These are phyloP conservation scores for Pyxicephalus adspersus DNA, from an alignment of 2,113 vertebrate genomes.

Conservation along the genomic window DNA sequence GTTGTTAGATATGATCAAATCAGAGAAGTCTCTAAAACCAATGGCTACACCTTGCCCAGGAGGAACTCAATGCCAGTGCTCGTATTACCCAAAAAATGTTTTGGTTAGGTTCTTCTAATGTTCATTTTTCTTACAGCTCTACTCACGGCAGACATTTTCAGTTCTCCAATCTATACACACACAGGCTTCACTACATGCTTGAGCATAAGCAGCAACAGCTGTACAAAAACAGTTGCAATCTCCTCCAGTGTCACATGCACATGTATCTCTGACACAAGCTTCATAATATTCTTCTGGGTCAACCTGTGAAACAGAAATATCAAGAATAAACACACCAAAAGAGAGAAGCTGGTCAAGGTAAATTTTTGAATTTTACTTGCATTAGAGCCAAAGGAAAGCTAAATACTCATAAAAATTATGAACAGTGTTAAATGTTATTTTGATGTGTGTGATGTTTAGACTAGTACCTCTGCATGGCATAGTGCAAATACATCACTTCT, in stretches of 20 bases:
- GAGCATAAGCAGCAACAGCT: conserved; percentile 72
- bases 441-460: neutral
- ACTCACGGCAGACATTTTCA: conserved; percentile 73
- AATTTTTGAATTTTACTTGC: too few relatives aligned
- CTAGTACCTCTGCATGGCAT: conserved; percentile 74
- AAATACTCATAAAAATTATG: too few relatives aligned
- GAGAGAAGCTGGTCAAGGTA: too few relatives aligned
- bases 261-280: conserved; percentile 70
- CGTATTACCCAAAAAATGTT: too few relatives aligned
- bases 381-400: too few relatives aligned
- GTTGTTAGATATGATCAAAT: too few relatives aligned
- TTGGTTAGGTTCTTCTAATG: too few relatives aligned
- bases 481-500: conserved; percentile 65
- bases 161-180: conserved; percentile 72
- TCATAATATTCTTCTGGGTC: conserved; percentile 54
- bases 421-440: neutral
- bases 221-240: conserved; percentile 73
- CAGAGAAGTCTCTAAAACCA: too few relatives aligned
- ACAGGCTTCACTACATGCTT: conserved; percentile 69
- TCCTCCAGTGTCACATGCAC: conserved; percentile 71
- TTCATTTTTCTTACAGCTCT: conserved; percentile 29
- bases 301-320: neutral
- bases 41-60: too few relatives aligned
- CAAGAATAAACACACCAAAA: too few relatives aligned
- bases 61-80: too few relatives aligned